Evolutionary conservation across 1,140 invertebrate species (phyloP).

Genomic region (Asobara japonica): DNA sequence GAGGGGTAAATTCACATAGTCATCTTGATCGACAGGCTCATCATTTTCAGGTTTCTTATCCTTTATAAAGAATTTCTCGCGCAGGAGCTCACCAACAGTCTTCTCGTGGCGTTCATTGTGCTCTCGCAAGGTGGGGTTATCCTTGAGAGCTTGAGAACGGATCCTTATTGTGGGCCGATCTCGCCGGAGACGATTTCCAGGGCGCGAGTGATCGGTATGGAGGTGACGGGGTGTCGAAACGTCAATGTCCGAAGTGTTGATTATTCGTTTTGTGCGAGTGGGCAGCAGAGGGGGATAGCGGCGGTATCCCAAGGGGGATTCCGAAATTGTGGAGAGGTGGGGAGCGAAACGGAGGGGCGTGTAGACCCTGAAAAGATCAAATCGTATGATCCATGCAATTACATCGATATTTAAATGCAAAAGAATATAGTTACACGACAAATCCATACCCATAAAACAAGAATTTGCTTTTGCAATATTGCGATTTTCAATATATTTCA

Average conservation of each 20-base stretch:
- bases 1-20: slow-evolving; percentile 49
- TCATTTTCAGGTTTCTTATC: slow-evolving; percentile 67
- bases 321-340: slow-evolving; percentile 78
- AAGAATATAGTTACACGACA: background rate
- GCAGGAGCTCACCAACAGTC: slow-evolving; percentile 75
- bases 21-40: slow-evolving; percentile 40
- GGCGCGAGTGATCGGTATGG: slow-evolving; percentile 33
- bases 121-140: slow-evolving; percentile 62
- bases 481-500: too few relatives aligned
- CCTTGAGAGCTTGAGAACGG: slow-evolving; percentile 64
- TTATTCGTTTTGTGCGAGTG: slow-evolving; percentile 69
- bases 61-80: slow-evolving; percentile 79
- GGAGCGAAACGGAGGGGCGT: slow-evolving; percentile 73
- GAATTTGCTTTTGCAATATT: too few relatives aligned
- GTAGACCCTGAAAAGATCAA: slow-evolving; percentile 54
- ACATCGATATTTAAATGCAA: background rate
- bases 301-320: slow-evolving; percentile 64
- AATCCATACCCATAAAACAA: too few relatives aligned
- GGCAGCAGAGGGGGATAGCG: slow-evolving; percentile 48
- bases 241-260: slow-evolving; percentile 86
- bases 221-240: slow-evolving; percentile 71
- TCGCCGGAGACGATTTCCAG: slow-evolving; percentile 46
- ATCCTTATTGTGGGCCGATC: slow-evolving; percentile 59
- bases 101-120: slow-evolving; percentile 67
- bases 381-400: background rate